phyloP scores from a whole-genome alignment of 1,140 invertebrate genomes.

The Hermetia illucens region DNA sequence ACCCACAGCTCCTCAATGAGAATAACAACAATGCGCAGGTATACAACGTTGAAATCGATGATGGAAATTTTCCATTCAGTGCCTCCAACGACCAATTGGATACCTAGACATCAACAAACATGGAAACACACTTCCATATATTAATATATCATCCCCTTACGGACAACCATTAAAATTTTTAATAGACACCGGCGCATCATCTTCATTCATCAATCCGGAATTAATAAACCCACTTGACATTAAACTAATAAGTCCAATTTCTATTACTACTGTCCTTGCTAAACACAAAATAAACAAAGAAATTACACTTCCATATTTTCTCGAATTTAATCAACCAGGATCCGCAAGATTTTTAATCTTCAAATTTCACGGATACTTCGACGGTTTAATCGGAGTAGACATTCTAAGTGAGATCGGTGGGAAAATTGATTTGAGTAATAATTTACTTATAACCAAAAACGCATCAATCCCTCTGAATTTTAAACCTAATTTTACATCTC shows the following conservation, averaged over 20 bases:
- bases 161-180: conserved; percentile 5
- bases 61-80: conserved; percentile 4
- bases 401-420: too few relatives aligned
- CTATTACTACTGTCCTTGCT: not conserved
- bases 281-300: not conserved
- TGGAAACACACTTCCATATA: not conserved
- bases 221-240: not conserved
- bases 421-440: too few relatives aligned
- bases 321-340: conserved; percentile 7
- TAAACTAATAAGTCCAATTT: not conserved
- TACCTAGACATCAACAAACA: conserved; percentile 6
- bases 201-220: conserved; percentile 6
- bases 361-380: conserved; percentile 9
- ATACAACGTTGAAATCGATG: conserved; percentile 1
- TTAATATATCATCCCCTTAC: conserved; percentile 3
- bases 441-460: too few relatives aligned
- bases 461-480: too few relatives aligned
- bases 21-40: too few relatives aligned
- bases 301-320: conserved; percentile 4
- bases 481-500: too few relatives aligned
- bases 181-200: conserved; percentile 6
- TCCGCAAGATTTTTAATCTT: conserved; percentile 1
- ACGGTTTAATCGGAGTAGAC: conserved; percentile 5
- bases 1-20: too few relatives aligned
- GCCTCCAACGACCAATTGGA: conserved; percentile 5